Conservation (phyloP, 2,113 vertebrate genomes). For the Callipepla californica region DNA sequence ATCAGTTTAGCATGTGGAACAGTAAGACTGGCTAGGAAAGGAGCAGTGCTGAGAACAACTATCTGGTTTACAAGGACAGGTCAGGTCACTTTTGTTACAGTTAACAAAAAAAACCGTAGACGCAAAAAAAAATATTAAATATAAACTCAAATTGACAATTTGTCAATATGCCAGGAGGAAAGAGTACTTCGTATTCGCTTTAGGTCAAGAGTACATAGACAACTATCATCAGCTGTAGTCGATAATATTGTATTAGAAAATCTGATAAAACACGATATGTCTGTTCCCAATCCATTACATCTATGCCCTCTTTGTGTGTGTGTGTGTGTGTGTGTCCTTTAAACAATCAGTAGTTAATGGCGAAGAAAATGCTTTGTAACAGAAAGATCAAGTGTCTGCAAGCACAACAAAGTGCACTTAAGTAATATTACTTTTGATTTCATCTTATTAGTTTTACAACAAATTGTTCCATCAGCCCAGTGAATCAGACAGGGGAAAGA, state of each 20-base stretch:
- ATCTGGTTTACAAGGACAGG: not conserved
- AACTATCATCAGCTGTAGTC: not conserved
- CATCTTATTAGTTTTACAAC: not conserved
- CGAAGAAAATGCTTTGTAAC: not conserved
- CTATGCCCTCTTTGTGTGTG: too few relatives aligned
- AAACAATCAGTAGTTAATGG: not conserved
- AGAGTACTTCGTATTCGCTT: not conserved
- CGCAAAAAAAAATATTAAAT: not conserved
- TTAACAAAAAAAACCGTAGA: not conserved
- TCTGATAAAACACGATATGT: not conserved
- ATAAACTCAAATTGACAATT: not conserved
- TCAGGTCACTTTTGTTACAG: not conserved
- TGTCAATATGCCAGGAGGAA: not conserved
- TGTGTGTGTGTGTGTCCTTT: not conserved
- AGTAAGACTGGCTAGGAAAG: not conserved
- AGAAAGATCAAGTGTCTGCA: not conserved
- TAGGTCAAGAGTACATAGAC: not conserved
- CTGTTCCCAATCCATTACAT: not conserved
- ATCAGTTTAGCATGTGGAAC: not conserved
- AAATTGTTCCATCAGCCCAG: not conserved
- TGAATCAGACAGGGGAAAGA: not conserved
- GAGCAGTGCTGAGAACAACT: accelerated
- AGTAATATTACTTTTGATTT: not conserved
- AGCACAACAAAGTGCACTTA: not conserved
- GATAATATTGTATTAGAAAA: not conserved